Conservation (phyloP, 2,113 vertebrate species). For the Tapirus terrestris region DNA sequence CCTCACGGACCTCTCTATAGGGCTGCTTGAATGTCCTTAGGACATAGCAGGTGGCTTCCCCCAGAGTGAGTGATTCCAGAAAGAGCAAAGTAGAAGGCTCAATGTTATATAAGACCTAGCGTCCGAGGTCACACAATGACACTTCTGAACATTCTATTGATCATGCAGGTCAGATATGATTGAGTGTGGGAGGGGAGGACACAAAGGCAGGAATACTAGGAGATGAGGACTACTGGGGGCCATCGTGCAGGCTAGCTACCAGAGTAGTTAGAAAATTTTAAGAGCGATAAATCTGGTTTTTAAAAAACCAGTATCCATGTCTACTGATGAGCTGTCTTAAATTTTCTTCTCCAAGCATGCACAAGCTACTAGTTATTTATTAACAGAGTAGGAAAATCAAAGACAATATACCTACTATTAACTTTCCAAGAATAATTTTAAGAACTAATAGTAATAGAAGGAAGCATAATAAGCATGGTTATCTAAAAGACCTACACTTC, state of each 20-base stretch:
- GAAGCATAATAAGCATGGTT: not conserved
- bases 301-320: not conserved
- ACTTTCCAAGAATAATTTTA: not conserved
- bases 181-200: not conserved
- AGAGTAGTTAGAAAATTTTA: not conserved
- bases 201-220: not conserved
- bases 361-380: not conserved
- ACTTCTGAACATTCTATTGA: not conserved
- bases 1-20: not conserved
- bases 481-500: not conserved
- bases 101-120: not conserved
- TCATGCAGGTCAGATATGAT: not conserved
- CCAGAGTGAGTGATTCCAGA: not conserved
- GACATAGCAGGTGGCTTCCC: not conserved
- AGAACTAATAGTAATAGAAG: not conserved
- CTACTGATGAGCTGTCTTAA: not conserved
- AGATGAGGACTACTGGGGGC: not conserved
- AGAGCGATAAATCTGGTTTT: not conserved
- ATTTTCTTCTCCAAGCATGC: not conserved
- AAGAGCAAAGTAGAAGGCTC: not conserved
- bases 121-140: not conserved
- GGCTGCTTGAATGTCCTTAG: not conserved
- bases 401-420: not conserved
- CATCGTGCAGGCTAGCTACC: not conserved
- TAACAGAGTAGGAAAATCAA: not conserved